A percentile compares a stretch with the other conserved stretches of the same genome.
These are phyloP conservation scores for Psammodynastes pulverulentus DNA, from an alignment of 2,113 vertebrate genomes.

Conservation along the genomic window DNA sequence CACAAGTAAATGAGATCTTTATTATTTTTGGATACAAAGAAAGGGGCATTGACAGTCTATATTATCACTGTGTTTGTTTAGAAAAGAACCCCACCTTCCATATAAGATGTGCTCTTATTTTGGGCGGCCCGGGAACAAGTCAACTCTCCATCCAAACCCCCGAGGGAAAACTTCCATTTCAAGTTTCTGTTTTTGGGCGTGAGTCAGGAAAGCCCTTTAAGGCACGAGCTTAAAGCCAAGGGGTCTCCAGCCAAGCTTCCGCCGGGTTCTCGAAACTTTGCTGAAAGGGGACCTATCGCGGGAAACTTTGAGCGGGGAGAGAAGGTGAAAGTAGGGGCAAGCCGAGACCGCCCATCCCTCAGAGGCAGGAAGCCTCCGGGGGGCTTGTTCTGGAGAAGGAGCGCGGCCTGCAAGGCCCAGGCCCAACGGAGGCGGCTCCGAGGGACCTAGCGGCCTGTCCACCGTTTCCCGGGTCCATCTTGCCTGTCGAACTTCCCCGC, in stretches of 20 bases:
- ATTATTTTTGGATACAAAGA: conserved; percentile 74
- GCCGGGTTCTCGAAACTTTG: neutral
- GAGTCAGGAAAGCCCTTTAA: conserved; percentile 21
- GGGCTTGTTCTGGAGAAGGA: neutral
- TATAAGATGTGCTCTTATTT: conserved; percentile 22
- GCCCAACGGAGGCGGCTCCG: neutral
- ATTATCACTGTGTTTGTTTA: neutral
- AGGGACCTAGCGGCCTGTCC: neutral
- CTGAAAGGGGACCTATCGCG: neutral
- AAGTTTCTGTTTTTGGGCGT: conserved; percentile 12
- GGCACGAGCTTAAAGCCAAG: conserved; percentile 34
- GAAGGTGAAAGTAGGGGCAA: neutral
- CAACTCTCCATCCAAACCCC: neutral
- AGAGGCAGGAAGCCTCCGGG: neutral
- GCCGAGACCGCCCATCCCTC: neutral
- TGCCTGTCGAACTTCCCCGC: neutral
- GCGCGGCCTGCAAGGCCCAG: neutral
- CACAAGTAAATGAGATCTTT: conserved; percentile 78
- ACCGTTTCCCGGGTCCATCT: neutral
- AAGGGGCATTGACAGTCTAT: conserved; percentile 81
- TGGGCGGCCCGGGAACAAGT: neutral
- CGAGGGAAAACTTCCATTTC: neutral
- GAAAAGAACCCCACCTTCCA: conserved; percentile 23
- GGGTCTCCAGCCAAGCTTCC: neutral
- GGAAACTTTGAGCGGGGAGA: neutral